phyloP scores from a whole-genome alignment of 2,113 vertebrate genomes.

The Pluvialis apricaria region DNA sequence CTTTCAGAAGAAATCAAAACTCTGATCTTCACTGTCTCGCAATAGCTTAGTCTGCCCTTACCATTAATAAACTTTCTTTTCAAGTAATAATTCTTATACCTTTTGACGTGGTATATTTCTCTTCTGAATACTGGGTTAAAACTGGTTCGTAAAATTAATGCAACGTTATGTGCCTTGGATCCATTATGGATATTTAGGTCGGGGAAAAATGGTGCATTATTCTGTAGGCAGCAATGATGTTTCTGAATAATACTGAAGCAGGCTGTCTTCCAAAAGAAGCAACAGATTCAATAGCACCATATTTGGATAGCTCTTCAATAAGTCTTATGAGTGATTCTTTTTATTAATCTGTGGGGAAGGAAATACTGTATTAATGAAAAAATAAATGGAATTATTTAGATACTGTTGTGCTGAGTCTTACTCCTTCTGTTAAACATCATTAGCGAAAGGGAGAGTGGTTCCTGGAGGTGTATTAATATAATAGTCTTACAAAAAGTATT shows the following conservation, averaged over 20 bases:
- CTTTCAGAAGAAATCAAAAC: slow-evolving; percentile 82
- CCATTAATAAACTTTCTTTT: background rate
- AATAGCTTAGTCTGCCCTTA: background rate
- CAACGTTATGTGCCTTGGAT: background rate
- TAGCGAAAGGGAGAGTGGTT: background rate
- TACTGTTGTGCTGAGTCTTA: background rate
- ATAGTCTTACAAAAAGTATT: background rate
- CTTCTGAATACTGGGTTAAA: background rate
- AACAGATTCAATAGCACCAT: background rate
- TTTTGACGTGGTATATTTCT: background rate
- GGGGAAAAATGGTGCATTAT: background rate
- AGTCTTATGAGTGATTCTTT: background rate
- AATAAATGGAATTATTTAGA: slow-evolving; percentile 12
- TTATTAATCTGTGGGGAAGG: slow-evolving; percentile 25
- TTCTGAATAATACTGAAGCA: slow-evolving; percentile 6
- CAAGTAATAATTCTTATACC: background rate
- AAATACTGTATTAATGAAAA: background rate
- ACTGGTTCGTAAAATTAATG: background rate
- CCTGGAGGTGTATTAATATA: background rate
- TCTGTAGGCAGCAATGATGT: slow-evolving; percentile 21
- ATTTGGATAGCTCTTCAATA: background rate
- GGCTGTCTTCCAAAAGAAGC: slow-evolving; percentile 13
- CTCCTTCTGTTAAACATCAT: background rate
- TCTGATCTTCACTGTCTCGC: slow-evolving; percentile 64
- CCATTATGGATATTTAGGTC: background rate